Percentiles rank a stretch among this genome's conserved stretches.
phyloP scores from a whole-genome alignment of 2,888 invertebrate species.

The Trachelus troglodyta region DNA sequence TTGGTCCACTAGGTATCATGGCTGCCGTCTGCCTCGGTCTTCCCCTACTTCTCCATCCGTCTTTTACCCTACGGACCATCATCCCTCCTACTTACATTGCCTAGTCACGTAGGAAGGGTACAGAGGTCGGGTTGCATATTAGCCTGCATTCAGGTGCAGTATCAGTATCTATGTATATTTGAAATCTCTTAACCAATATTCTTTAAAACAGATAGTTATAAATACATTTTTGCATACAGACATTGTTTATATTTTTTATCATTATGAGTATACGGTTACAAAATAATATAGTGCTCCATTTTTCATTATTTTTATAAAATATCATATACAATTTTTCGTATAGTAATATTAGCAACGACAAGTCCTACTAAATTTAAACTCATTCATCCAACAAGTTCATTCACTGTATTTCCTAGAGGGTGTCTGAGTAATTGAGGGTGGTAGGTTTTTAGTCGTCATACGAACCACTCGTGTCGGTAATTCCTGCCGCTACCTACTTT shows the following conservation, averaged over 20 bases:
- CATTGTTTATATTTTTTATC: background rate
- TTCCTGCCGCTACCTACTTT: conserved; percentile 34
- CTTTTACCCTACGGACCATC: conserved; percentile 18
- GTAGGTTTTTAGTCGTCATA: background rate
- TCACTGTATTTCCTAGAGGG: background rate
- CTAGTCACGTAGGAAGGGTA: background rate
- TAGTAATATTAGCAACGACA: background rate
- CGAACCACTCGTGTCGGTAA: conserved; percentile 39
- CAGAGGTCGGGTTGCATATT: conserved; percentile 5
- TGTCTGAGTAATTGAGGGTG: background rate
- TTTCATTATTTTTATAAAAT: too few relatives aligned
- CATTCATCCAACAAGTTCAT: background rate
- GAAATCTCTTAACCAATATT: background rate
- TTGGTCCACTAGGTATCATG: conserved; percentile 59
- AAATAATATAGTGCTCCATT: background rate
- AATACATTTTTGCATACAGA: background rate
- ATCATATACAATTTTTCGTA: background rate
- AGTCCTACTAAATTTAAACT: background rate
- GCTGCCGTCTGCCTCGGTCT: conserved; percentile 50
- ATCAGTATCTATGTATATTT: background rate
- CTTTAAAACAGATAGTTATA: background rate
- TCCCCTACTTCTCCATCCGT: conserved; percentile 36
- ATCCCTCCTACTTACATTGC: conserved; percentile 19
- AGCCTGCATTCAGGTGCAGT: conserved; percentile 22
- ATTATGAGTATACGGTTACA: background rate